Evolutionary conservation across 2,797 vertebrate genomes (phyloP).

Genomic region (Hydrocynus forskahlii): DNA sequence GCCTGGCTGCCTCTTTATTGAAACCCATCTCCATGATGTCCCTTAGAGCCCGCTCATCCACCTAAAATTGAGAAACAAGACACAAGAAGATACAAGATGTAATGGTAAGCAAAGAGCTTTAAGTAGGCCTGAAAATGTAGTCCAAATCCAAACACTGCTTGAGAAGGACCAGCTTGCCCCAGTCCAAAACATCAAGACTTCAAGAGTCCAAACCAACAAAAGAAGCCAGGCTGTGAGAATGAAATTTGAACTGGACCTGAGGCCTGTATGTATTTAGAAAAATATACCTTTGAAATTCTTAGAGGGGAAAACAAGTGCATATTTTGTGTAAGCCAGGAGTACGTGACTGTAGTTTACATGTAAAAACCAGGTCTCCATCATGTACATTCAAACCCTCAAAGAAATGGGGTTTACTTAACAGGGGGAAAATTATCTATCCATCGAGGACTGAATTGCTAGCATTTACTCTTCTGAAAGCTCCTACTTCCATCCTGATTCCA

Average conservation of each 20-base stretch:
- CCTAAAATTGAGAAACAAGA: constrained; percentile 72
- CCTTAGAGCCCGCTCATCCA: constrained; percentile 93
- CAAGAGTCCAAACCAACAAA: no score
- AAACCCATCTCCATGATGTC: constrained; percentile 99
- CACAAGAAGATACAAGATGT: neutral
- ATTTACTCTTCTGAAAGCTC: neutral
- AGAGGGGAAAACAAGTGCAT: no score
- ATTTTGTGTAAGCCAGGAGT: no score
- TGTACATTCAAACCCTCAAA: neutral
- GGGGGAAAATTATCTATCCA: neutral
- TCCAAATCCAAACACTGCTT: no score
- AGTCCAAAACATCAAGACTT: no score
- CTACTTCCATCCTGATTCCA: neutral
- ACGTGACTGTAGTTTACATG: no score
- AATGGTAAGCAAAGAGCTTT: neutral
- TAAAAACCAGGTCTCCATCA: neutral
- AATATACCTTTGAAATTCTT: no score
- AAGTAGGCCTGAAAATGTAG: no score
- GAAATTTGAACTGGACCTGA: no score
- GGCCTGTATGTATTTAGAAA: no score
- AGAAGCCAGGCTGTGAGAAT: no score
- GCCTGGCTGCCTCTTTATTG: constrained; percentile 91
- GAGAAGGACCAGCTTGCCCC: no score
- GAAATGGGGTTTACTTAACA: neutral
- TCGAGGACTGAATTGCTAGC: neutral